Conservation (phyloP, 2,888 invertebrate species). For the Trissolcus brochymenae region DNA sequence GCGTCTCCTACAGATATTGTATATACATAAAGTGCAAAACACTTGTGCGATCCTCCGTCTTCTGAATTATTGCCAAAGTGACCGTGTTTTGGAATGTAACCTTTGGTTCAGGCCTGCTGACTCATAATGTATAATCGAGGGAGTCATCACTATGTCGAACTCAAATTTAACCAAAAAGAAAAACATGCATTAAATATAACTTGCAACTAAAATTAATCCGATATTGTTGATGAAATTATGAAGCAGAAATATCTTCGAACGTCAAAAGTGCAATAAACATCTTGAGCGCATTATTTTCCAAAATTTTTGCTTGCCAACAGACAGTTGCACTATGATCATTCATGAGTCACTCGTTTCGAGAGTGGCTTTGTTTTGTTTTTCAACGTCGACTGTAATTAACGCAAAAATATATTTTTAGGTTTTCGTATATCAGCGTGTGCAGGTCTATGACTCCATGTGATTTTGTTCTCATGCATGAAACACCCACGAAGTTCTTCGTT, state of each 20-base stretch:
- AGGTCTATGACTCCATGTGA: slow-evolving; percentile 37
- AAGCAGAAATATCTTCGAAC: slow-evolving; percentile 13
- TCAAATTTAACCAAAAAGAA: slow-evolving; percentile 33
- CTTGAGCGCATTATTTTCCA: neutral
- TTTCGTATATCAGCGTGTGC: slow-evolving; percentile 10
- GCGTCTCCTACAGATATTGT: slow-evolving; percentile 42
- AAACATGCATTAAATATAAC: slow-evolving; percentile 23
- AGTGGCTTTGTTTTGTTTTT: slow-evolving; percentile 6
- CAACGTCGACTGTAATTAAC: slow-evolving; percentile 10
- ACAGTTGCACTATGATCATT: neutral
- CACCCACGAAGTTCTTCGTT: slow-evolving; percentile 33
- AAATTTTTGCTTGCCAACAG: slow-evolving; percentile 1
- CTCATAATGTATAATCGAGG: slow-evolving; percentile 38
- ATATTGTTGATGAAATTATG: neutral
- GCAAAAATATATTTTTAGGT: slow-evolving; percentile 29
- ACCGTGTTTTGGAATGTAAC: slow-evolving; percentile 33
- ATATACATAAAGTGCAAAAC: slow-evolving; percentile 24
- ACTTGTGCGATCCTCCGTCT: slow-evolving; percentile 23
- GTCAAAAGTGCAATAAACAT: neutral
- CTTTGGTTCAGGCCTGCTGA: slow-evolving; percentile 42
- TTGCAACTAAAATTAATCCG: slow-evolving; percentile 18
- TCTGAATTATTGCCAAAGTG: slow-evolving; percentile 45
- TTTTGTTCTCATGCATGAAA: slow-evolving; percentile 18
- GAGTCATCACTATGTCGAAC: slow-evolving; percentile 38
- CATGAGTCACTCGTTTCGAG: neutral